Percentiles rank a stretch among this genome's conserved stretches.
phyloP scores from a whole-genome alignment of 2,113 vertebrate genomes.

The Chunga burmeisteri region DNA sequence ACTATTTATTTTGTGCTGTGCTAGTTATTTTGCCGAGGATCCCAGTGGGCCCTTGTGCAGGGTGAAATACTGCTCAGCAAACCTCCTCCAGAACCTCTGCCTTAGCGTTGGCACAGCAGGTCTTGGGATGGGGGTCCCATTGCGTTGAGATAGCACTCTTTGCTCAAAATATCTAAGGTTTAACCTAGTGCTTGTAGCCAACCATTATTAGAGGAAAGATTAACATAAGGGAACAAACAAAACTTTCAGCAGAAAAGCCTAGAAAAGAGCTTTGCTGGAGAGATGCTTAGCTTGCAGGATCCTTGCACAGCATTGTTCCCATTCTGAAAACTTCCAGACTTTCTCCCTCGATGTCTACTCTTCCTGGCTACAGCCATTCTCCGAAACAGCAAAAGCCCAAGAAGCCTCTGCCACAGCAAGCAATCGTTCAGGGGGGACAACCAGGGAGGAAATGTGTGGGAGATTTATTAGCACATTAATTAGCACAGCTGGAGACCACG shows the following conservation, averaged over 20 bases:
- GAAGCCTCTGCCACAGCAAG: not conserved
- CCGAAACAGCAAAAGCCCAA: not conserved
- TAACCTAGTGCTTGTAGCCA: not conserved
- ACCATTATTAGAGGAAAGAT: not conserved
- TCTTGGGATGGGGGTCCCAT: not conserved
- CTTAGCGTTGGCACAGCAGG: fast-evolving
- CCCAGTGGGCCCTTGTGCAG: not conserved
- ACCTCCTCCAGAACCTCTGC: not conserved
- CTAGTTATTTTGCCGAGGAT: not conserved
- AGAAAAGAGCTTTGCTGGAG: not conserved
- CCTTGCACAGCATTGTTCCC: not conserved
- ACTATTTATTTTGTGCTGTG: not conserved
- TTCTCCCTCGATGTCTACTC: not conserved
- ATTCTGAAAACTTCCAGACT: not conserved
- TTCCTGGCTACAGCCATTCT: not conserved
- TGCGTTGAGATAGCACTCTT: not conserved
- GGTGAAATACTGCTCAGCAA: not conserved
- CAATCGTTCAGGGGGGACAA: fast-evolving
- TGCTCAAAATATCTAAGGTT: not conserved
- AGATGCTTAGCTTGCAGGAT: not conserved
- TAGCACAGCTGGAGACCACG: not conserved
- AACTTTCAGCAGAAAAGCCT: not conserved
- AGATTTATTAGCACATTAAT: not conserved
- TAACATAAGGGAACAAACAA: not conserved
- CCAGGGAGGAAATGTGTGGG: not conserved